Base-by-base conservation (phyloP, 2,888 invertebrate genomes). In the Eustalomyia histrio region DNA sequence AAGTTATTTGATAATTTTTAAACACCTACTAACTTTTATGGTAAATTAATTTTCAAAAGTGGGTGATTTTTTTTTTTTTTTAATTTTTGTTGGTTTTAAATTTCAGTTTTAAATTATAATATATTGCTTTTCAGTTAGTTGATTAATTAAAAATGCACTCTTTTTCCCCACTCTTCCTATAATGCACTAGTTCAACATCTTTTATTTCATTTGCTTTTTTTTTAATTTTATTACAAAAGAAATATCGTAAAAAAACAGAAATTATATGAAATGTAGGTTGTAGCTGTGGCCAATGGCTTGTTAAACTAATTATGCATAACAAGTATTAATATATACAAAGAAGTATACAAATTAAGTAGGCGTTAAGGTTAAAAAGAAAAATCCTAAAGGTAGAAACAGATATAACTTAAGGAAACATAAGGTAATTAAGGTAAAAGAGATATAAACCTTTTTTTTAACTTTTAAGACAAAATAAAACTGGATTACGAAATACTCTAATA, bases 331-430 rank as follows among this genome's bases (percentile, higher is more conserved):
- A 60, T 14, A 29, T 14, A 67, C 14, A 21, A 16, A 7, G 29
- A 29, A 29, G n/a, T 12, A 55, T 35, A 55, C 69, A 57, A 39
- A 43, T 63, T 58, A 76, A 73, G 80, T 80, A 72, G 80, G 76
- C 73, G 80, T 76, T 68, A 17, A 67, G 57, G 67, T 71, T 52
- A 52, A 43, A 29, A 24, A 10, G 43, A 10, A n/a, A 35, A 50
- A 24, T 47, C 63, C 24, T 35, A 12, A 50, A 60, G 50, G 2
- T 63, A 47, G 14, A 63, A n/a, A n/a, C n/a, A n/a, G 47, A 3
- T 21, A 12, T 29, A 7, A n/a, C 21, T 6, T 57, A 10, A 29
- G 57, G 14, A 55, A 55, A 55, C 7, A 12, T 39, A 39, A 39
- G 6, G 39, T 12, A 39, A 39, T 12, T 39, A 14, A 39, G 3